Percentiles rank a stretch among this genome's conserved stretches.
Conservation (phyloP, 2,797 vertebrate genomes). For the Urophycis tenuis region DNA sequence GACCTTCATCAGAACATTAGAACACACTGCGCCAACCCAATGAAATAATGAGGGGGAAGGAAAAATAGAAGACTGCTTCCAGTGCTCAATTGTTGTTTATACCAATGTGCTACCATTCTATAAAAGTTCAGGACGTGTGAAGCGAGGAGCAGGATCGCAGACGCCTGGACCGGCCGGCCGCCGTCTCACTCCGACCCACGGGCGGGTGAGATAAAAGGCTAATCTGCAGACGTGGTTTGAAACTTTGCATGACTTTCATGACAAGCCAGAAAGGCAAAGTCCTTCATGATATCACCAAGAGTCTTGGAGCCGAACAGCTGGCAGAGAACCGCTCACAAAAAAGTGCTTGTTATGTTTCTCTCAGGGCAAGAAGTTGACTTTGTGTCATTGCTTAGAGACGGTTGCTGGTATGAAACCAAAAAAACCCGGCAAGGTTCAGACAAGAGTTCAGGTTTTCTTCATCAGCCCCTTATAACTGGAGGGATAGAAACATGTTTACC, state of each 20-base stretch:
- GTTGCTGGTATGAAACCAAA: neutral
- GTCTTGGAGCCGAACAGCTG: slow-evolving; percentile 19
- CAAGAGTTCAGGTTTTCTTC: neutral
- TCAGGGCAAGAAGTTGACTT: slow-evolving; percentile 20
- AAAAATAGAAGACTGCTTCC: slow-evolving; percentile 6
- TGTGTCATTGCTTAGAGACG: neutral
- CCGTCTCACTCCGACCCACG: slow-evolving; percentile 11
- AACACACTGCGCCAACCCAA: slow-evolving; percentile 23
- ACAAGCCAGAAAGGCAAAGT: slow-evolving; percentile 21
- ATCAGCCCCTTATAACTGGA: slow-evolving; percentile 18
- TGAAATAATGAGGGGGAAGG: slow-evolving; percentile 12
- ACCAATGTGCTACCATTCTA: slow-evolving; percentile 7
- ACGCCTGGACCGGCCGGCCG: neutral
- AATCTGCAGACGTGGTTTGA: slow-evolving; percentile 4
- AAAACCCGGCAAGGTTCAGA: neutral
- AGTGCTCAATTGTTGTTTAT: slow-evolving; percentile 12
- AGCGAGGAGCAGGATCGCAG: neutral
- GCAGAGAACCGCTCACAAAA: slow-evolving; percentile 37
- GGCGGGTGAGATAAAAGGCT: slow-evolving; percentile 4
- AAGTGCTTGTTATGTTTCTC: slow-evolving; percentile 25
- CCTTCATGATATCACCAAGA: slow-evolving; percentile 16
- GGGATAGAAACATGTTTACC: neutral
- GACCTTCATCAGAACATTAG: slow-evolving; percentile 27
- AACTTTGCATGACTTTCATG: slow-evolving; percentile 18
- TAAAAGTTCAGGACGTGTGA: neutral